Percentiles rank a stretch among this genome's conserved stretches.
Conservation (phyloP, 2,888 invertebrate species). For the Cephus nigrinus region DNA sequence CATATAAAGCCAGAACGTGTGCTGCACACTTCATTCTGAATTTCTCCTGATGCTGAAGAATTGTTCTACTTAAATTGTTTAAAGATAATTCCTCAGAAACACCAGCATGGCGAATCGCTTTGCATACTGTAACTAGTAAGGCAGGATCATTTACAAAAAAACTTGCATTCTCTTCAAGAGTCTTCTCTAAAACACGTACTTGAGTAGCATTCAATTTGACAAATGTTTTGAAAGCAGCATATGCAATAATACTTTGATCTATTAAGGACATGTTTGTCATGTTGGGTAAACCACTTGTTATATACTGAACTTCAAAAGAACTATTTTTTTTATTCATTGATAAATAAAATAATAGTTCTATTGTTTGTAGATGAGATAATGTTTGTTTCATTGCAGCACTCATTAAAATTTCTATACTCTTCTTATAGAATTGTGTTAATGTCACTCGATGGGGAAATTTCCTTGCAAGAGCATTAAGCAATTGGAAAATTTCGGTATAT, state of each 20-base stretch:
- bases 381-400: conserved; percentile 9
- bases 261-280: conserved; percentile 26
- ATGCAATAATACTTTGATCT: conserved; percentile 30
- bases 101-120: conserved; percentile 62
- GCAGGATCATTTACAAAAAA: conserved; percentile 59
- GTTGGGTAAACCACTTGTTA: conserved; percentile 26
- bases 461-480: conserved; percentile 25
- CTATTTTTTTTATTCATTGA: conserved; percentile 20
- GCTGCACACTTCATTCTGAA: conserved; percentile 60
- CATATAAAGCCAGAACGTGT: conserved; percentile 65
- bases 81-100: conserved; percentile 60
- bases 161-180: conserved; percentile 56
- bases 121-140: conserved; percentile 63
- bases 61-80: conserved; percentile 55
- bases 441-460: conserved; percentile 7
- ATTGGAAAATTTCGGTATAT: conserved; percentile 21
- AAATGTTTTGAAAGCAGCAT: conserved; percentile 28
- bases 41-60: conserved; percentile 57
- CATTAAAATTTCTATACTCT: conserved; percentile 21
- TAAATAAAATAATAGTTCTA: conserved; percentile 33
- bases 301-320: conserved; percentile 6
- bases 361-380: conserved; percentile 17
- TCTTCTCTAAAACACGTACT: conserved; percentile 28
- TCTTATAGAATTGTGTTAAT: conserved; percentile 20
- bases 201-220: conserved; percentile 22